Evolutionary conservation across 2,888 invertebrate genomes (phyloP).

Genomic region (Trachelus iudaicus): DNA sequence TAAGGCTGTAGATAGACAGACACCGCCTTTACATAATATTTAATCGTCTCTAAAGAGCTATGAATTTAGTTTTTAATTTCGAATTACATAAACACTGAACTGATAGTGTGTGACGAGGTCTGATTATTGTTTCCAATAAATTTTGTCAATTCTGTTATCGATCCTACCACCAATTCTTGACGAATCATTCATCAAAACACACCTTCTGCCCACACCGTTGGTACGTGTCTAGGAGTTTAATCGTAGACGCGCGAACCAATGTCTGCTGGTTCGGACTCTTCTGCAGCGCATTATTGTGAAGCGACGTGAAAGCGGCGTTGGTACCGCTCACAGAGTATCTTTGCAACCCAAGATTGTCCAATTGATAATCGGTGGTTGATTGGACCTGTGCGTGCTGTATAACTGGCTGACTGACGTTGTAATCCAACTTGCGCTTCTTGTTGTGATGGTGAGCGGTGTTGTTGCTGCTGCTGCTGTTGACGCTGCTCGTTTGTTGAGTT

Average conservation of each 20-base stretch:
- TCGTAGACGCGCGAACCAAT: slow-evolving; percentile 75
- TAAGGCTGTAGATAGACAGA: neutral
- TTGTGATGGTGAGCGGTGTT: slow-evolving; percentile 62
- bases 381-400: slow-evolving; percentile 64
- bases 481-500: slow-evolving; percentile 72
- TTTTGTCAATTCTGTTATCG: neutral
- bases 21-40: neutral
- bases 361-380: slow-evolving; percentile 64
- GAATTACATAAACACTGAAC: neutral
- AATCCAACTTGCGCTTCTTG: slow-evolving; percentile 67
- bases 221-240: slow-evolving; percentile 76
- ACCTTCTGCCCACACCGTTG: slow-evolving; percentile 77
- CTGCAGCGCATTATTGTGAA: slow-evolving; percentile 64
- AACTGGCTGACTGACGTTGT: slow-evolving; percentile 63
- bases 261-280: slow-evolving; percentile 68
- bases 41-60: neutral
- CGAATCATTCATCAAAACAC: slow-evolving; percentile 16
- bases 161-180: neutral
- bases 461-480: slow-evolving; percentile 64
- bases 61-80: neutral
- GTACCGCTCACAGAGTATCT: slow-evolving; percentile 60
- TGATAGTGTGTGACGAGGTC: neutral
- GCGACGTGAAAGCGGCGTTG: slow-evolving; percentile 59
- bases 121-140: neutral
- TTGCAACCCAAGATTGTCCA: slow-evolving; percentile 64